Base-by-base conservation (phyloP, 2,888 invertebrate genomes). In the Dasypolia templi region DNA sequence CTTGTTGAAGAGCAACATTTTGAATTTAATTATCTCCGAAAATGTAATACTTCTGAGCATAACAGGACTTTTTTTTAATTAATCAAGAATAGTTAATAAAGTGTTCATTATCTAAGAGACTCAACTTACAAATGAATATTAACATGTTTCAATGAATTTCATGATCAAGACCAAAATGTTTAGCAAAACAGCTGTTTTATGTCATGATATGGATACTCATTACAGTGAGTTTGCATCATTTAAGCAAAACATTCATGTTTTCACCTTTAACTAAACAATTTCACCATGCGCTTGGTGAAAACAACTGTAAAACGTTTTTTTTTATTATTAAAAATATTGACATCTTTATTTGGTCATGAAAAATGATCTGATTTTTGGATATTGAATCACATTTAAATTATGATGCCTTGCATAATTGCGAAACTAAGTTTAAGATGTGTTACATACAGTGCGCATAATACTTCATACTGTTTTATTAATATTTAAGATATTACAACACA, bases 341-440 rank as follows among this genome's bases (percentile, higher is more conserved):
- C 71, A 76, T 53, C 86, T 88, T 68, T 82, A 87, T 85, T 88
- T 86, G 84, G 88, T 84, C 86, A 89, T 90, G 88, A 86, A 88
- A 89, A 89, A 59, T 83, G 84, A 89, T 90, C 78, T 87, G 75
- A 80, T 72, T 76, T 72, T 62, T 29, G 12, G 17, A 63, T 56
- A n/a, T 59, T 71, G 22, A 56, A 69, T 12, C 17, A 39, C 35
- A 17, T 46, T 22, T 9, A 70, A 69, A 17, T n/a, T 32, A 32
- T 42, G 17, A 58, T 29, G 35, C 56, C 17, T 39, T 56, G 12
- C 29, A 26, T 12, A 55, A 29, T 58, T 49, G 9, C 17, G 4
- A 58, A 56, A 63, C 2, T 3, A 42, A 46, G 42, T 39, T 42
- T 12, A 14, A n/a, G 12, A 56, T 26, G 12, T 46, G 7, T 49